A percentile compares a stretch with the other conserved stretches of the same genome.
These are phyloP conservation scores for Philereme vetulata DNA, from an alignment of 2,888 invertebrate species.

Conservation along the genomic window DNA sequence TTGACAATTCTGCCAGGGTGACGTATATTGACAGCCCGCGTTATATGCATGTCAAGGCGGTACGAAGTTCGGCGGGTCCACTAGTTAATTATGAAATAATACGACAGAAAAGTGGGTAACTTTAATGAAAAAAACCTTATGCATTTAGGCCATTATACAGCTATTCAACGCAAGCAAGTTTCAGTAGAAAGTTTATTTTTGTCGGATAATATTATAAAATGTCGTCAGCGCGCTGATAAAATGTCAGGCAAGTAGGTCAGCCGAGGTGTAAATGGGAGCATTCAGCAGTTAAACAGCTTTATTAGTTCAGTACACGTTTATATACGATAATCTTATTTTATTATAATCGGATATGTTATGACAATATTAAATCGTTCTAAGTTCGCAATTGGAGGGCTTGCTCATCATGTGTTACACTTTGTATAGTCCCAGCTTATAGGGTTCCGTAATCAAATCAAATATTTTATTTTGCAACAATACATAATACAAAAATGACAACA, in stretches of 20 bases:
- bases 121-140: constrained; percentile 1
- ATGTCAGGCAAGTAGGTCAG: constrained; percentile 68
- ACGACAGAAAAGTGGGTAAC: neutral
- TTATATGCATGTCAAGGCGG: too few relatives aligned
- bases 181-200: constrained; percentile 42
- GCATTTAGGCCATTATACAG: constrained; percentile 8
- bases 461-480: too few relatives aligned
- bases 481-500: too few relatives aligned
- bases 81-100: neutral
- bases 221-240: constrained; percentile 56
- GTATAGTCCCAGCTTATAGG: too few relatives aligned
- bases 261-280: constrained; percentile 57
- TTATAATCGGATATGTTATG: neutral
- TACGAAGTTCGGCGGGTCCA: too few relatives aligned
- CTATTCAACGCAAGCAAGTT: constrained; percentile 9
- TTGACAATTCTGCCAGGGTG: too few relatives aligned
- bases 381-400: too few relatives aligned
- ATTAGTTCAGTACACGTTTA: constrained; percentile 40
- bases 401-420: too few relatives aligned
- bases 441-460: too few relatives aligned
- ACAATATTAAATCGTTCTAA: neutral
- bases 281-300: constrained; percentile 56
- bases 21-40: too few relatives aligned
- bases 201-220: constrained; percentile 53
- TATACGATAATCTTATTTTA: constrained; percentile 5